Conservation (phyloP, 2,113 vertebrate genomes). For the Pseudorasbora parva region DNA sequence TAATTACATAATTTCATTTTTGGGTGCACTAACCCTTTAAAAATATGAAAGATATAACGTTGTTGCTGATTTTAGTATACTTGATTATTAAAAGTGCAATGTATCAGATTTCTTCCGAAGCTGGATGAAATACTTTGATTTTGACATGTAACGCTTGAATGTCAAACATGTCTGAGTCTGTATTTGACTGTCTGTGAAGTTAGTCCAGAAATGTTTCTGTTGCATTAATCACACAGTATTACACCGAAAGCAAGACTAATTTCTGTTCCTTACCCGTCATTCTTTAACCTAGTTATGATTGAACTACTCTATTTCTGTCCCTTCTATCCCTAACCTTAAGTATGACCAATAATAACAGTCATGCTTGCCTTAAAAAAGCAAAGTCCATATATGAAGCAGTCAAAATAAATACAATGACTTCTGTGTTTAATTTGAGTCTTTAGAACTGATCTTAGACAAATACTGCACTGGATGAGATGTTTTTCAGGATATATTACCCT, state of each 20-base stretch:
- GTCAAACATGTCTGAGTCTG: too few species aligned
- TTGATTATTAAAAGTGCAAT: not conserved
- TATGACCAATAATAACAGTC: not conserved
- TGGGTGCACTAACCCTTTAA: too few species aligned
- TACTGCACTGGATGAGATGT: not conserved
- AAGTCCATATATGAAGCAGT: not conserved
- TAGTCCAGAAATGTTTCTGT: too few species aligned
- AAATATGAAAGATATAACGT: too few species aligned
- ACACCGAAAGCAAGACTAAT: too few species aligned
- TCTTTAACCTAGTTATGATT: not conserved
- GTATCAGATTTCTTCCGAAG: not conserved
- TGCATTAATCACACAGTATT: too few species aligned
- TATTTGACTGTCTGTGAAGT: too few species aligned
- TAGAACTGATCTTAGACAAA: not conserved
- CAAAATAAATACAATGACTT: not conserved
- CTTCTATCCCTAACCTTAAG: not conserved
- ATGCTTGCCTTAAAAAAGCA: not conserved
- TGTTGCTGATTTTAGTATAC: too few species aligned
- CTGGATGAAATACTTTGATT: too few species aligned
- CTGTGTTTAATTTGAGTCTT: not conserved
- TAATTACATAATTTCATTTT: too few species aligned
- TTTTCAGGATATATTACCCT: not conserved
- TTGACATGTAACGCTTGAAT: too few species aligned
- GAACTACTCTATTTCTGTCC: not conserved
- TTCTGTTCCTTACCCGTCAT: too few species aligned